Percentiles rank a stretch among this genome's conserved stretches.
Evolutionary conservation across 2,888 invertebrate species (phyloP).

Genomic region (Drosophila glabriapex): DNA sequence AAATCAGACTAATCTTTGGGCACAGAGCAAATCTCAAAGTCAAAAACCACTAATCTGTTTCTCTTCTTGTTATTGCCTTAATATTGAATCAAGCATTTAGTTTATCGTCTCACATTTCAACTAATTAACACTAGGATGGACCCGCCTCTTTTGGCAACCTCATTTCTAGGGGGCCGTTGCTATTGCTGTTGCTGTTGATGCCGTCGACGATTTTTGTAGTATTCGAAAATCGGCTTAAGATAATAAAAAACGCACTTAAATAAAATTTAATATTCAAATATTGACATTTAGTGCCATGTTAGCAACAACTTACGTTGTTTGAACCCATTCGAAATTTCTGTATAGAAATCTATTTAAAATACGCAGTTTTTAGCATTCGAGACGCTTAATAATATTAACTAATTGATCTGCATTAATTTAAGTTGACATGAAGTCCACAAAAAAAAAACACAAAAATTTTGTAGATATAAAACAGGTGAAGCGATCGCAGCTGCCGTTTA

Average conservation of each 20-base stretch:
- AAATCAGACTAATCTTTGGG: constrained; percentile 5
- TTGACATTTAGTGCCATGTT: constrained; percentile 83
- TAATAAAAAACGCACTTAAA: constrained; percentile 83
- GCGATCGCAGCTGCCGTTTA: constrained; percentile 50
- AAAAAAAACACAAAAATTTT: constrained; percentile 8
- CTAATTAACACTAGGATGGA: constrained; percentile 73
- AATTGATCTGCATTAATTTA: constrained; percentile 82
- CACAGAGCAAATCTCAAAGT: not conserved
- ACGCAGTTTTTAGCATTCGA: constrained; percentile 63
- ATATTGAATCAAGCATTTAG: constrained; percentile 76
- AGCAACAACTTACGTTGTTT: constrained; percentile 76
- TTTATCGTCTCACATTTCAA: constrained; percentile 79
- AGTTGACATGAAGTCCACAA: constrained; percentile 57
- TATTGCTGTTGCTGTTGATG: not conserved
- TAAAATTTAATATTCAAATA: constrained; percentile 82
- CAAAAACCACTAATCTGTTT: constrained; percentile 8
- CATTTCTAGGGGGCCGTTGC: constrained; percentile 33
- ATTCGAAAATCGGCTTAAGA: constrained; percentile 79
- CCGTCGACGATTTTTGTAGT: constrained; percentile 49
- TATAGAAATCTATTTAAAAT: constrained; percentile 55
- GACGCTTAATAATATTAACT: constrained; percentile 79
- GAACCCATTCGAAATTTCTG: constrained; percentile 33
- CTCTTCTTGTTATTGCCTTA: constrained; percentile 19
- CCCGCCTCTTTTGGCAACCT: constrained; percentile 71
- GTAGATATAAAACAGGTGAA: constrained; percentile 47